Percentiles rank a stretch among this genome's conserved stretches.
Evolutionary conservation across 2,113 vertebrate species (phyloP).

Genomic region (Paradisaea rubra): DNA sequence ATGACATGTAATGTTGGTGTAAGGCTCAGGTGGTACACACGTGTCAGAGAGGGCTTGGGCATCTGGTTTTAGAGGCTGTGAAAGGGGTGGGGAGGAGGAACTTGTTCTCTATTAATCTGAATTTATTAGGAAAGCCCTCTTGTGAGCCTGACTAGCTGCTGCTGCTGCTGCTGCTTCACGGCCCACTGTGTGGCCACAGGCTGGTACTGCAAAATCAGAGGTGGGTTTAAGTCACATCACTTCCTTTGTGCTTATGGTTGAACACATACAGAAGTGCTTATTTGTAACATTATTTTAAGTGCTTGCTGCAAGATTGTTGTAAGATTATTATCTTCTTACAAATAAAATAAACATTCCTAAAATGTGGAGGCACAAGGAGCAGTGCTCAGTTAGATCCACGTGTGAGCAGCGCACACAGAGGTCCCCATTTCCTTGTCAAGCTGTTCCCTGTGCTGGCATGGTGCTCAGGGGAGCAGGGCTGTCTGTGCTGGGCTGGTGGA

Average conservation of each 20-base stretch:
- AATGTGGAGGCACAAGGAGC: background rate
- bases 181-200: background rate
- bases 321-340: background rate
- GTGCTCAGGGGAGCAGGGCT: background rate
- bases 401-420: background rate
- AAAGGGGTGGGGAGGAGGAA: background rate
- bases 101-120: background rate
- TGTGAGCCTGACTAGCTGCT: background rate
- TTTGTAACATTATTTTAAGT: background rate
- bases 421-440: background rate
- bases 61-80: background rate
- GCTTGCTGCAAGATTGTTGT: background rate
- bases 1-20: background rate
- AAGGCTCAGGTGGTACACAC: background rate
- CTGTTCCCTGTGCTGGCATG: rapidly evolving
- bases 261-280: background rate
- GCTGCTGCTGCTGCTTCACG: background rate
- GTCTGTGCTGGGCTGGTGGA: background rate
- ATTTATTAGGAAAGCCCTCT: background rate
- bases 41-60: background rate
- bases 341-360: background rate
- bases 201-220: background rate
- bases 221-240: background rate
- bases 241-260: background rate
- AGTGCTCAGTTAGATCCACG: background rate